phyloP scores from a whole-genome alignment of 2,888 invertebrate genomes.

The Alitta virens region DNA sequence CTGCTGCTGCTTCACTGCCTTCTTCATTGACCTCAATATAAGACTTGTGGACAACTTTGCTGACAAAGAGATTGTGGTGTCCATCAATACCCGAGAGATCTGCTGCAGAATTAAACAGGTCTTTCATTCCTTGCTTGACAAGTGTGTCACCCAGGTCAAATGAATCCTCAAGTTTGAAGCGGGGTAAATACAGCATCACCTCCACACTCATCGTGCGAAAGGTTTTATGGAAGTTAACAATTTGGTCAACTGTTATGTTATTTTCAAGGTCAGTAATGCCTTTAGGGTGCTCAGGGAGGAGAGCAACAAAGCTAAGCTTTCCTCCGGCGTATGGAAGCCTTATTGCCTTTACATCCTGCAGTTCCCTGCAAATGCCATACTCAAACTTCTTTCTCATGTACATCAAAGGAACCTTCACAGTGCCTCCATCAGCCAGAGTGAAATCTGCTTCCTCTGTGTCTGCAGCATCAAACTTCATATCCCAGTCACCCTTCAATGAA shows the following conservation, averaged over 20 bases:
- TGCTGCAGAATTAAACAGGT: slow-evolving; percentile 34
- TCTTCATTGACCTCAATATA: slow-evolving; percentile 43
- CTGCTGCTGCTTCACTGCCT: slow-evolving; percentile 39
- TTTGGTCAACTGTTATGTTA: slow-evolving; percentile 10
- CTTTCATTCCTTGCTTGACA: slow-evolving; percentile 24
- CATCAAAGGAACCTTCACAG: slow-evolving; percentile 5
- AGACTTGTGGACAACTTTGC: slow-evolving; percentile 49
- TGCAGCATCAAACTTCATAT: neutral
- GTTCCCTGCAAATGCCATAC: slow-evolving; percentile 56
- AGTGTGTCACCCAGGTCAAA: slow-evolving; percentile 25
- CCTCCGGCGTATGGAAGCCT: slow-evolving; percentile 67
- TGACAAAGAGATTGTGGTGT: slow-evolving; percentile 35
- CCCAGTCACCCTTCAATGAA: slow-evolving; percentile 13
- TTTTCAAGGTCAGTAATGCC: slow-evolving; percentile 30
- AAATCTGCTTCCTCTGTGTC: slow-evolving; percentile 2
- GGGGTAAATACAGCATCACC: slow-evolving; percentile 19
- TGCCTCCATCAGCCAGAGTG: neutral
- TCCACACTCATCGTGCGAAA: slow-evolving; percentile 1
- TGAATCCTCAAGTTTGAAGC: slow-evolving; percentile 27
- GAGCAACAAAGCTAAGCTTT: slow-evolving; percentile 39
- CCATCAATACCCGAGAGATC: slow-evolving; percentile 47
- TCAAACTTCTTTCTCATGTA: neutral
- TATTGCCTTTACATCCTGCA: slow-evolving; percentile 71
- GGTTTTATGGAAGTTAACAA: neutral
- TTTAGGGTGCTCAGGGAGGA: slow-evolving; percentile 39